Evolutionary conservation across 2,888 invertebrate species (phyloP).

Genomic region (Thyatira batis): DNA sequence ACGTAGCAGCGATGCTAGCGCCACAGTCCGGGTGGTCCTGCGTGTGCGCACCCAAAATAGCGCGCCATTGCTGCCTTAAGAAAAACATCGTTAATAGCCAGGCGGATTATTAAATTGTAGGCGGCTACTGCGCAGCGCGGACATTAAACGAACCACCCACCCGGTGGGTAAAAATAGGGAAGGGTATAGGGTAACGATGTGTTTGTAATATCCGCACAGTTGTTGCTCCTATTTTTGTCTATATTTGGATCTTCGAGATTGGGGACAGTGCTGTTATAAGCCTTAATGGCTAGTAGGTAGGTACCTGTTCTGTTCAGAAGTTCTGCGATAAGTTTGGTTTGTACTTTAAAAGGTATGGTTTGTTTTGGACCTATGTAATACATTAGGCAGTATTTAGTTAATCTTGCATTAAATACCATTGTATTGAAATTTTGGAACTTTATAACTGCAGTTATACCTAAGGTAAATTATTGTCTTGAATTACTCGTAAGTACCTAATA

Average conservation of each 20-base stretch:
- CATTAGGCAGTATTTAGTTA: no score
- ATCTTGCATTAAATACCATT: no score
- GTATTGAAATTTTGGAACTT: no score
- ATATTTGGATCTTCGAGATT: not conserved
- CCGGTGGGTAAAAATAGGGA: conserved; percentile 62
- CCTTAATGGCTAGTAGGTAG: no score
- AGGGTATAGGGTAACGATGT: conserved; percentile 37
- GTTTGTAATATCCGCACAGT: conserved; percentile 45
- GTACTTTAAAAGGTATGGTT: no score
- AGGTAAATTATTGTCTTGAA: no score
- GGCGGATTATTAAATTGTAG: conserved; percentile 72
- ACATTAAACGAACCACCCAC: conserved; percentile 76
- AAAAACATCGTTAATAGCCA: conserved; percentile 77
- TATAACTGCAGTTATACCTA: no score
- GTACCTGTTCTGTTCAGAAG: no score
- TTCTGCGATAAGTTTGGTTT: no score
- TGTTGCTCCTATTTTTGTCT: conserved; percentile 10
- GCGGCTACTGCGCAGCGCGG: conserved; percentile 67
- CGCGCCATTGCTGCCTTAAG: conserved; percentile 63
- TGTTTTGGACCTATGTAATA: no score
- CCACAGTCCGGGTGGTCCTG: conserved; percentile 70
- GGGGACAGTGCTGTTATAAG: no score
- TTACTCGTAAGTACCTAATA: no score
- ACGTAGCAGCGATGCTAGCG: conserved; percentile 36
- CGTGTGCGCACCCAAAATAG: conserved; percentile 69